These are phyloP conservation scores for Drosophila ezoana DNA, from an alignment of 2,888 invertebrate genomes.

Conservation along the genomic window DNA sequence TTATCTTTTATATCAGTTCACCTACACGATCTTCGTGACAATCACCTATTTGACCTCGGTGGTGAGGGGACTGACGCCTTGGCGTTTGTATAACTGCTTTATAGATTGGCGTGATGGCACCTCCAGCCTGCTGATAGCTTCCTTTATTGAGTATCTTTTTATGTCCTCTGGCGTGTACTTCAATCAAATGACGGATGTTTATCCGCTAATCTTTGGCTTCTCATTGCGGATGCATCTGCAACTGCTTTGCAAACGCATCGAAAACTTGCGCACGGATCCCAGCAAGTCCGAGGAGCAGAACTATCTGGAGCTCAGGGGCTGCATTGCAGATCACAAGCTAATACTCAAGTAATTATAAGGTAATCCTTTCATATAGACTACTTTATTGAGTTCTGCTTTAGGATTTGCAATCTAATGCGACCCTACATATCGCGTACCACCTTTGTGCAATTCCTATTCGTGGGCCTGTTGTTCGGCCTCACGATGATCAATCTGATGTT, in stretches of 20 bases:
- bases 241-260: constrained; percentile 24
- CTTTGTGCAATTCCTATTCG: constrained; percentile 44
- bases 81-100: constrained; percentile 49
- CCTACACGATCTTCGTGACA: constrained; percentile 24
- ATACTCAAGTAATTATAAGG: constrained; percentile 31
- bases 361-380: too few relatives aligned
- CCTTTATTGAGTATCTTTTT: constrained; percentile 23
- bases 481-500: constrained; percentile 47
- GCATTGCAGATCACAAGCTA: constrained; percentile 34
- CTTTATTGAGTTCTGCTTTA: background rate
- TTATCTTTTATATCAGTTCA: constrained; percentile 28
- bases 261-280: constrained; percentile 25
- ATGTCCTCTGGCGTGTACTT: constrained; percentile 13
- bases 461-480: constrained; percentile 37
- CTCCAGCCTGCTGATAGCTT: constrained; percentile 22
- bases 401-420: constrained; percentile 30
- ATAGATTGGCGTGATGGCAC: constrained; percentile 40
- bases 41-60: constrained; percentile 20
- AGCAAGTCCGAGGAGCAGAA: constrained; percentile 5
- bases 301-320: constrained; percentile 34
- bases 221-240: constrained; percentile 24
- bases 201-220: constrained; percentile 27
- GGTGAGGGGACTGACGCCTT: constrained; percentile 23
- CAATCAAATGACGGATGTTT: constrained; percentile 36
- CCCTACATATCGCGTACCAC: constrained; percentile 31